Base-by-base conservation (phyloP, 2,113 vertebrate genomes). In the Chloroceryle aenea region DNA sequence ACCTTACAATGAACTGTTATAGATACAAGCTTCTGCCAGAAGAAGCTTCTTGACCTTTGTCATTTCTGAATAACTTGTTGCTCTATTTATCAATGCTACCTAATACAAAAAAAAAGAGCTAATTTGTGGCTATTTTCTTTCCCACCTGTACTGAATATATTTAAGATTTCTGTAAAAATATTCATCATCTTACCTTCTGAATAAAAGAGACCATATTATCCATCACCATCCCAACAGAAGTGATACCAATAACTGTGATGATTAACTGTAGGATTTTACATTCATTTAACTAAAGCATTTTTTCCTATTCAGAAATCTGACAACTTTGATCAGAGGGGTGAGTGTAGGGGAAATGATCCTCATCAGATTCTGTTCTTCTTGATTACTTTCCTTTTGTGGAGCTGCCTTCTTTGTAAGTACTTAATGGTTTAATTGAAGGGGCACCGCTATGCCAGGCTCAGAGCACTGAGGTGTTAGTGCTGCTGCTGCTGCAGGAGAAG, bases 271-370 rank as follows among this genome's bases (percentile, higher is more conserved):
- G 34, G 43, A 77, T 77, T 80, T 83, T 85, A 47, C n/a, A 82
- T 29, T 90, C 34, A 80, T 86, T 94, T 89, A 89, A 61, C 74
- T n/a, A 61, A 64, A 75, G 25, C 29, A 45, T 80, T 79, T 95
- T 55, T 68, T 87, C 56, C 63, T 75, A 61, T 71, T 87, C 45
- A 29, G 83, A 30, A 89, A 78, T 32, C 22, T 89, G 62, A 64
- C 50, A 76, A 47, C 53, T 62, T 68, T 71, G 43, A 67, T 62
- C n/a, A 53, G 42, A 76, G 10, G 52, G 26, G 38, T 56, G 26
- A 77, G 23, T 7, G 5, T n/a, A 61, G 47, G 64, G 67, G 10
- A 89, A 83, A 63, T n/a, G 4, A 48, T 68, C 45, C 42, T 82
- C 62, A 30, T 32, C 62, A 63, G 50, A 42, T 69, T 76, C 69